Base-by-base conservation (phyloP, 2,888 invertebrate species). In the Agrochola macilenta region DNA sequence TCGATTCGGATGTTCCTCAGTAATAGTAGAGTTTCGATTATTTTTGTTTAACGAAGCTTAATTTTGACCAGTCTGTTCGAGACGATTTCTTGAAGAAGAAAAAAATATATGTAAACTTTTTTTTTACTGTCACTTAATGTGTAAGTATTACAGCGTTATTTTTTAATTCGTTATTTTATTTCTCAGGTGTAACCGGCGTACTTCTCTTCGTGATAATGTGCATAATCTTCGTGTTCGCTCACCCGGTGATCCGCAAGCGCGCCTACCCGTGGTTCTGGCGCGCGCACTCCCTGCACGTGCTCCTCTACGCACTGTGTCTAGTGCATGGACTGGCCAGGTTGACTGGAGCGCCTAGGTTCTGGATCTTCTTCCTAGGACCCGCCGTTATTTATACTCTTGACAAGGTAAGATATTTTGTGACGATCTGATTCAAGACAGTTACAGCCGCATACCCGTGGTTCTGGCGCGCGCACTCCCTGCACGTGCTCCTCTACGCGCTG, bases 201-300 rank as follows among this genome's bases (percentile, higher is more conserved):
- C 91, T 99, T 2, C 97, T 99, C 0, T 99, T 99, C 92, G 97
- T 98, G 73, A 98, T 99, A 74, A 99, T 99, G 98, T 98, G 98
- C 92, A 98, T 99, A 74, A 99, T 99, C 88, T 99, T 99, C 92
- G 98, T 99, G n/a, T 99, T 99, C 93, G 99, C 99, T 0, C 99
- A 99, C 95, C 99, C 99, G 0, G 98, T 98, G 7, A 98, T 99
- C 81, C 97, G 99, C 68, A 98, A 99, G 93, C 98, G 98, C 89
- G 99, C 99, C 0, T 99, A 99, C 94, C 99, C 99, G 80, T 99
- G 98, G 97, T 99, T 99, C 95, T 30, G 58, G 26, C 58, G 58
- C 26, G 58, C 99, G 70, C 99, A 99, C 94, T 98, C 98, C 17
- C 97, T 99, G 11, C 99, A 99, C 91, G 97, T 98, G 1, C 95